Evolutionary conservation across 2,797 vertebrate species (phyloP), one percentile per base, ranked within the genome.

Genomic region (Gymnodraco acuticeps): DNA sequence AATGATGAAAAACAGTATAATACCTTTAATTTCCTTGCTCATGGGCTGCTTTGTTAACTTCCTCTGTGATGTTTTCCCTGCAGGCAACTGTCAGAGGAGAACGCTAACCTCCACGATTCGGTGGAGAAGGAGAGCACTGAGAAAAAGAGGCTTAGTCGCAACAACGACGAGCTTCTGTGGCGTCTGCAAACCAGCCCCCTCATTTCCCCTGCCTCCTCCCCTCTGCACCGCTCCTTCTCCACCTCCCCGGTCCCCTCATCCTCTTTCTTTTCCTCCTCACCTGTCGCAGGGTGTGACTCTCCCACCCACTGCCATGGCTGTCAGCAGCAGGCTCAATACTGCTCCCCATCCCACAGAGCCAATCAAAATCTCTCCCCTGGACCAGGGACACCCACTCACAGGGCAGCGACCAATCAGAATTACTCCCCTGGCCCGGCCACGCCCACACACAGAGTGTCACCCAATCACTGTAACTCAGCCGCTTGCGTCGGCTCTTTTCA

Each of bases 81-180:
- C 90, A 99, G 98, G 85, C 97, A 99, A 92, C 92, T 99, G 53
- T 99, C 98, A 0, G 97, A 97, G 85, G 97, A 99, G 88, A 99
- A 99, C 0, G 96, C 98, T 13, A 99, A 96, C 77, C 97, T 99
- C 54, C 98, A 99, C 9, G 97, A 97, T 27, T 94, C 96, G 0
- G 96, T 99, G 0, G 97, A 98, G 90, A 99, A 97, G 82, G 98
- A 99, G 93, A 96, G 91, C 84, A 96, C 95, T 0, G 98, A 99
- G 88, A 99, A 99, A 93, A 99, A 99, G 89, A 95, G 97, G 17
- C 84, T 99, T 78, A 99, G 98, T 76, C 95, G 96, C 15, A 99
- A 98, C 86, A 99, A 99, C 0, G 98, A 99, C 71, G 98, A 99
- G 92, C 94, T 99, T 51, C 95, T 99, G 63, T 99, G 98, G 98